Percentiles rank a stretch among this genome's conserved stretches.
These are phyloP conservation scores for Subacronicta megacephala DNA, from an alignment of 2,888 invertebrate genomes.

Conservation along the genomic window DNA sequence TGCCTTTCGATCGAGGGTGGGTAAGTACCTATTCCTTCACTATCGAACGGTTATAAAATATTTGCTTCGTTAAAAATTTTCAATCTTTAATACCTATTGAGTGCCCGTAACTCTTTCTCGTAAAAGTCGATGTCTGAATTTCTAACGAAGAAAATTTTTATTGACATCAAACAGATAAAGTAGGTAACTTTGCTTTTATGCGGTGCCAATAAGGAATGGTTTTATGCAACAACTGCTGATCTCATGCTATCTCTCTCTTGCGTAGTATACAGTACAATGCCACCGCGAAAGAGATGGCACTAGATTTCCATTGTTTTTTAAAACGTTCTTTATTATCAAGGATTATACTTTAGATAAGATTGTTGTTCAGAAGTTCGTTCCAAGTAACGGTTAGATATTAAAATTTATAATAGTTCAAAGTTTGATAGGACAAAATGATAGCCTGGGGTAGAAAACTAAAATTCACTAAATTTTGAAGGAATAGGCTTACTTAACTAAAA, in stretches of 20 bases:
- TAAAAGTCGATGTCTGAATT: slow-evolving; percentile 39
- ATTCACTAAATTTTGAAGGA: no score
- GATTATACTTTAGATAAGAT: slow-evolving; percentile 18
- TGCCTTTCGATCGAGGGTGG: slow-evolving; percentile 14
- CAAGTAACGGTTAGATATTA: slow-evolving; percentile 20
- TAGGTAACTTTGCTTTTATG: slow-evolving; percentile 13
- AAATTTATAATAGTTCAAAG: slow-evolving; percentile 20
- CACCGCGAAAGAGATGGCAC: no score
- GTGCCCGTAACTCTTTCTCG: slow-evolving; percentile 27
- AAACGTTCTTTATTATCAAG: no score
- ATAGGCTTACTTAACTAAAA: not conserved
- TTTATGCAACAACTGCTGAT: no score
- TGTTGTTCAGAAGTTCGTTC: slow-evolving; percentile 28
- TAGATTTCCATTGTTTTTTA: no score
- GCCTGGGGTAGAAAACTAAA: slow-evolving; percentile 8
- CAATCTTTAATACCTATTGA: slow-evolving; percentile 40
- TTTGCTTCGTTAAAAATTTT: slow-evolving; percentile 26
- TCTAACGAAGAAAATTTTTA: slow-evolving; percentile 36
- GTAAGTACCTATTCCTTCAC: slow-evolving; percentile 4
- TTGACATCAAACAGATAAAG: slow-evolving; percentile 33
- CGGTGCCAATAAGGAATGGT: no score
- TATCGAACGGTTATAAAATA: slow-evolving; percentile 7
- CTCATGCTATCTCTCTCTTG: no score
- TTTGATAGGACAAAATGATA: slow-evolving; percentile 3
- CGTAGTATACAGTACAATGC: no score